These are phyloP conservation scores for Cheilosia soror DNA, from an alignment of 2,888 invertebrate species.

Conservation along the genomic window DNA sequence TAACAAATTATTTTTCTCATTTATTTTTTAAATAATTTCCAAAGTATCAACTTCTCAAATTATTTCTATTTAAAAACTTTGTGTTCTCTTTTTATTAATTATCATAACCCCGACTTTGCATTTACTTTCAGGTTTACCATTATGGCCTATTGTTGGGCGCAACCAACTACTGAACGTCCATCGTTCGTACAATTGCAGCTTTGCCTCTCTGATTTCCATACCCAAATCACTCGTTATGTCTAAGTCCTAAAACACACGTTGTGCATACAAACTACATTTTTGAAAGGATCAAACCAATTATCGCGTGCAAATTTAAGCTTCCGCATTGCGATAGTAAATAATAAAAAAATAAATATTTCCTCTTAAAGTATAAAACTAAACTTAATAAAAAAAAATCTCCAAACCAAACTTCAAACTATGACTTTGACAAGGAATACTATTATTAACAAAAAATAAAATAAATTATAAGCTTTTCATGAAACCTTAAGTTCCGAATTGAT, in stretches of 20 bases:
- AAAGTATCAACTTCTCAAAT: too few relatives aligned
- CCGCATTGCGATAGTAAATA: slow-evolving; percentile 12
- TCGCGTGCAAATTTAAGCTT: slow-evolving; percentile 8
- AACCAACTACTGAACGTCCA: slow-evolving; percentile 93
- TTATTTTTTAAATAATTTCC: too few relatives aligned
- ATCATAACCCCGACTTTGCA: not conserved
- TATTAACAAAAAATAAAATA: slow-evolving; percentile 13
- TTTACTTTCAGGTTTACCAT: slow-evolving; percentile 88
- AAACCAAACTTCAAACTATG: slow-evolving; percentile 44
- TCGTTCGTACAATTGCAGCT: slow-evolving; percentile 92
- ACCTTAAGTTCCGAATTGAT: slow-evolving; percentile 55
- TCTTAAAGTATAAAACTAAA: slow-evolving; percentile 18
- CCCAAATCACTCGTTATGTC: slow-evolving; percentile 94
- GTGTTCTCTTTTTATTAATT: not conserved
- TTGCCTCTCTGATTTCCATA: slow-evolving; percentile 93
- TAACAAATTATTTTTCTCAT: too few relatives aligned
- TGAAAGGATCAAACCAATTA: slow-evolving; percentile 33
- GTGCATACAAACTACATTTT: not conserved
- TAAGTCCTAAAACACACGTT: slow-evolving; percentile 82
- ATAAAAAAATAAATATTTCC: slow-evolving; percentile 22
- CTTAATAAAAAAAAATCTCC: slow-evolving; percentile 12
- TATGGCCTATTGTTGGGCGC: slow-evolving; percentile 97
- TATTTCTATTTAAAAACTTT: not conserved
- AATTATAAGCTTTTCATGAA: slow-evolving; percentile 62
- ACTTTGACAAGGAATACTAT: slow-evolving; percentile 16